These are phyloP conservation scores for Hemibagrus wyckioides DNA, from an alignment of 2,113 vertebrate species.

Conservation along the genomic window DNA sequence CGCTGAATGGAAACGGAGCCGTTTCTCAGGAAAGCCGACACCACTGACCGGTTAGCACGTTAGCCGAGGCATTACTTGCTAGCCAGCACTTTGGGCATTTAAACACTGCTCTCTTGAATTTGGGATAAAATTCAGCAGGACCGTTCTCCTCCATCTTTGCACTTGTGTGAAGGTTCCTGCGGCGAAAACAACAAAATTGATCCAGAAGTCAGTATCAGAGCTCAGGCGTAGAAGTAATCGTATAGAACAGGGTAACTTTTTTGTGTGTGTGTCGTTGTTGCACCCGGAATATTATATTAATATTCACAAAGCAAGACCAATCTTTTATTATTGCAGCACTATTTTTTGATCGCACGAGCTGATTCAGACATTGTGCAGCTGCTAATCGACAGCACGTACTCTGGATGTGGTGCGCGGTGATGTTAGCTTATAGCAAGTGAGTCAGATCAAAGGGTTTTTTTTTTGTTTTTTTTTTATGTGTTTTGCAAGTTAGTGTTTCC, in stretches of 20 bases:
- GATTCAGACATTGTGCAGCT: constrained; percentile 13
- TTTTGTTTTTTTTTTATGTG: background rate
- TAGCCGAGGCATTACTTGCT: constrained; percentile 52
- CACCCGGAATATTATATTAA: background rate
- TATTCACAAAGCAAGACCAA: background rate
- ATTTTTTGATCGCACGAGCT: background rate
- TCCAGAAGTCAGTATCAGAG: background rate
- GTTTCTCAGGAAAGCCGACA: constrained; percentile 51
- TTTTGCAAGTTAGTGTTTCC: background rate
- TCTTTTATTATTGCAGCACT: background rate
- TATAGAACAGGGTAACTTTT: constrained; percentile 37
- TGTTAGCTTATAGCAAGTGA: background rate
- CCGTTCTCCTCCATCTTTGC: constrained; percentile 19
- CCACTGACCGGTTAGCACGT: constrained; percentile 63
- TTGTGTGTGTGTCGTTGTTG: background rate
- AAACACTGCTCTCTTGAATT: constrained; percentile 59
- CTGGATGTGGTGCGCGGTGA: background rate
- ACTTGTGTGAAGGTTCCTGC: background rate
- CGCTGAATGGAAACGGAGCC: constrained; percentile 66
- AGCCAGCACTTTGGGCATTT: constrained; percentile 25
- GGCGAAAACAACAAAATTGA: background rate
- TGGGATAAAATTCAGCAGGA: background rate
- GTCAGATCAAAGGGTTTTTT: background rate
- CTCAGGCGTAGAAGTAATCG: constrained; percentile 10
- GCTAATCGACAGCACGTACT: background rate